Conservation (phyloP, 2,113 vertebrate genomes). For the Chascanopsetta lugubris region DNA sequence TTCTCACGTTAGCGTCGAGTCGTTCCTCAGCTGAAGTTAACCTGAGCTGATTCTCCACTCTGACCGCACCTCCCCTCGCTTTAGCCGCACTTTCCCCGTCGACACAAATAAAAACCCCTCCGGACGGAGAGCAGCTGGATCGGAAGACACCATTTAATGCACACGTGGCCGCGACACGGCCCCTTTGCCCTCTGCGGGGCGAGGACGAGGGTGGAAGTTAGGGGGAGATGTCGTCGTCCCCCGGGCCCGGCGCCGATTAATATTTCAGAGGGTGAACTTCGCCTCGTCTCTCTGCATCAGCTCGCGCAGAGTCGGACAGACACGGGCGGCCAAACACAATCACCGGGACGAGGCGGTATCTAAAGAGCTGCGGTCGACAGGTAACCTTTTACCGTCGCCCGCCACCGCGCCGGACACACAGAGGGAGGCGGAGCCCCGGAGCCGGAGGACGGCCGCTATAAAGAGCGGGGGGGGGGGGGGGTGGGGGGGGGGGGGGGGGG, state of each 20-base stretch:
- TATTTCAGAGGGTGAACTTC: conserved; percentile 68
- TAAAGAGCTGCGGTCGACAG: conserved; percentile 64
- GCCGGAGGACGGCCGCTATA: neutral
- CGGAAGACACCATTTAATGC: conserved; percentile 52
- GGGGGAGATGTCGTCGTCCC: conserved; percentile 57
- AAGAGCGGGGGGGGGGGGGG: too few species aligned
- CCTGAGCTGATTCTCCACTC: neutral
- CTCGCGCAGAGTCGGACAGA: conserved; percentile 26
- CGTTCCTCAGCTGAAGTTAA: conserved; percentile 1
- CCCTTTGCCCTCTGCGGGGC: conserved; percentile 49
- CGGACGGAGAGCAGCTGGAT: conserved; percentile 29
- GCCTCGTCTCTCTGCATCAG: conserved; percentile 71
- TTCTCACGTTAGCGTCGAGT: conserved; percentile 9
- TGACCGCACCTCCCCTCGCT: neutral
- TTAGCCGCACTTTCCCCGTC: conserved; percentile 22
- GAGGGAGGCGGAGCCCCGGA: conserved; percentile 19
- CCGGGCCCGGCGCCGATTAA: conserved; percentile 53
- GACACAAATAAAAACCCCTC: conserved; percentile 13
- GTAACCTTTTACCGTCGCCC: conserved; percentile 66
- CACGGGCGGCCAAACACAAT: conserved; percentile 45
- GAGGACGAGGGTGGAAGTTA: conserved; percentile 53
- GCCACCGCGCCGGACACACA: too few species aligned
- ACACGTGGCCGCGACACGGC: conserved; percentile 22
- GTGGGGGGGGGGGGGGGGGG: too few species aligned
- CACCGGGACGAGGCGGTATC: conserved; percentile 41